Evolutionary conservation across 2,888 invertebrate species (phyloP), one percentile per base, ranked within the genome.

Genomic region (Pollenia labialis): DNA sequence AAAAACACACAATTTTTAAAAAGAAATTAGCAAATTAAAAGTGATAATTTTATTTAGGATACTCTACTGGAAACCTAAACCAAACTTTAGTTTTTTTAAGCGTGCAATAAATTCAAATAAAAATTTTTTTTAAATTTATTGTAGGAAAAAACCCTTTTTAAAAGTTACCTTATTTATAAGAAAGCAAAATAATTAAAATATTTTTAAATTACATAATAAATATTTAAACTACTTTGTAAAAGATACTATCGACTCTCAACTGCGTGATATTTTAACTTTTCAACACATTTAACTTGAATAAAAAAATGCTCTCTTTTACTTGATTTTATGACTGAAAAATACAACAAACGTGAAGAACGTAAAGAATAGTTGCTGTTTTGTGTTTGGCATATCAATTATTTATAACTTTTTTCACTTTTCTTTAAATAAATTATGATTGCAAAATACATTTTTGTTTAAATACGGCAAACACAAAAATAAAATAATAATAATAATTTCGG

Each of bases 351-450:
- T 42, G 56, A 74, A 81, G 71, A 81, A 81, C 81, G 14, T n/a
- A 81, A 58, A 32, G 32, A 32, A 32, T 32, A 32, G 32, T 32
- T 32, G 4, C 50, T 48, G 74, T 56, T 50, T 62, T 74, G 81
- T 74, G 81, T 58, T 74, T 74, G 46, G 72, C 56, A 81, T 81
- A 74, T 66, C 66, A 74, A 81, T 81, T 81, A 81, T 54, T 71
- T 16, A 62, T 64, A 46, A 81, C 8, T 56, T 56, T 32, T 50
- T 81, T 18, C 66, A 58, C n/a, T 72, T 72, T 56, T 11, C n/a
- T 66, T 56, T 32, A 32, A 54, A n/a, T 66, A 66, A 74, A 74
- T 56, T 74, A 74, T 66, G 66, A 66, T 56, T 18, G 64, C 62
- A 18, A 18, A 54, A 54, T 72, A 64, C 64, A 74, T 64, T 74